phyloP scores from a whole-genome alignment of 64 coral and sea anemone genomes.

The Catalaphyllia jardinei region DNA sequence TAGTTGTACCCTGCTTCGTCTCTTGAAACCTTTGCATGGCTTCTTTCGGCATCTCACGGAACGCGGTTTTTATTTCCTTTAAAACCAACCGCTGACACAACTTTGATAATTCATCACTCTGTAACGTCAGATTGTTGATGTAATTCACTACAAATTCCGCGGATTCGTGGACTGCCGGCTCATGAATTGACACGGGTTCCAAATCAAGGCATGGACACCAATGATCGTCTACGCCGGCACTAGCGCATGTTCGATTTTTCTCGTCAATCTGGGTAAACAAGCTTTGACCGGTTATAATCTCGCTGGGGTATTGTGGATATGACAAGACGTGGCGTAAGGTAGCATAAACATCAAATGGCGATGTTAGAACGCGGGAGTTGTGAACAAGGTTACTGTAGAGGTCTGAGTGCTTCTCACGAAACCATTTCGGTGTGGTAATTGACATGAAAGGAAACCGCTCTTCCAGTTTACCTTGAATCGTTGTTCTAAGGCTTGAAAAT shows the following conservation, averaged over 20 bases:
- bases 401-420: slow-evolving; percentile 19
- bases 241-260: slow-evolving; percentile 21
- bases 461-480: slow-evolving; percentile 77
- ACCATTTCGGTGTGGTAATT: slow-evolving; percentile 46
- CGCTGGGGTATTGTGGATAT: slow-evolving; percentile 18
- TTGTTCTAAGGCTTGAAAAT: slow-evolving; percentile 32
- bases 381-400: slow-evolving; percentile 9
- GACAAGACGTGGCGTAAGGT: slow-evolving; percentile 41
- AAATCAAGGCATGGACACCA: slow-evolving; percentile 52
- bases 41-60: slow-evolving; percentile 60
- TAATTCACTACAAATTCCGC: neutral
- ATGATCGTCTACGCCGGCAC: slow-evolving; percentile 41
- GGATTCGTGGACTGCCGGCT: slow-evolving; percentile 10
- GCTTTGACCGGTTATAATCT: slow-evolving; percentile 33
- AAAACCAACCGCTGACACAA: slow-evolving; percentile 52
- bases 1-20: neutral
- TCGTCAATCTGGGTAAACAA: slow-evolving; percentile 28
- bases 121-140: slow-evolving; percentile 47
- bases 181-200: neutral
- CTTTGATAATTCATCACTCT: neutral
- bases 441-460: slow-evolving; percentile 57
- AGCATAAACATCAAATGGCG: slow-evolving; percentile 56
- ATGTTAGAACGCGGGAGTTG: slow-evolving; percentile 33
- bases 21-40: slow-evolving; percentile 38
- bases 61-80: slow-evolving; percentile 45